Conservation (phyloP, 2,113 vertebrate species). For the Bos indicus region DNA sequence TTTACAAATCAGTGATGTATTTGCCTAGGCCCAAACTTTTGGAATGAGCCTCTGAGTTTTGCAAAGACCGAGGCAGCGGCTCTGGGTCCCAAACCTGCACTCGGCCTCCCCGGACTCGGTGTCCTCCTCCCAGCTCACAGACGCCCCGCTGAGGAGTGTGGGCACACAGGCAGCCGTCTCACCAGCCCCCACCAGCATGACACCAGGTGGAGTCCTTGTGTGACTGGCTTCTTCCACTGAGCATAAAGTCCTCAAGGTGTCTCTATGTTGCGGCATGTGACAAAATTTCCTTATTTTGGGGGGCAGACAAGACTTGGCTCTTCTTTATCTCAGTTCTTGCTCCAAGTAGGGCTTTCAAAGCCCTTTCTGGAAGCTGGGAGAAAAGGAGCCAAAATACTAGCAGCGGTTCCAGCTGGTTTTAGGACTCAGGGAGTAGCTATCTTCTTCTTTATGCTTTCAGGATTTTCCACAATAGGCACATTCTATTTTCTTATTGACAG, state of each 20-base stretch:
- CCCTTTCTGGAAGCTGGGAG: neutral
- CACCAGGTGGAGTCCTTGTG: neutral
- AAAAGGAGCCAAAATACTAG: neutral
- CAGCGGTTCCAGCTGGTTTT: neutral
- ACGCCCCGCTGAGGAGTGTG: fast-evolving
- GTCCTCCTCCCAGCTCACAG: neutral
- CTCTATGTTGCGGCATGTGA: neutral
- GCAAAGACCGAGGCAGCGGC: neutral
- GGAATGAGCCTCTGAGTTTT: neutral
- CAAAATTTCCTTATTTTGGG: neutral
- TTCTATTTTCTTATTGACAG: slow-evolving; percentile 6
- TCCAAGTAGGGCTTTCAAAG: neutral
- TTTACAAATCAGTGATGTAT: neutral
- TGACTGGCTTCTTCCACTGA: neutral
- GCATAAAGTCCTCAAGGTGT: neutral
- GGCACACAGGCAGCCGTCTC: neutral
- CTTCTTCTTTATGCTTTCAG: neutral
- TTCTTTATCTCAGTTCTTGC: neutral
- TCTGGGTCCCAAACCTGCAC: neutral
- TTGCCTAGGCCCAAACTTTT: neutral
- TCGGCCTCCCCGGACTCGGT: fast-evolving
- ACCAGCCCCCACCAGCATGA: neutral
- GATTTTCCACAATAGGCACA: slow-evolving; percentile 5
- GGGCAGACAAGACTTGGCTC: neutral
- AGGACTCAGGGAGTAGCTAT: neutral